Evolutionary conservation across 1,140 invertebrate species (phyloP), one percentile per base, ranked within the genome.

Genomic region (Elymnias hypermnestra): DNA sequence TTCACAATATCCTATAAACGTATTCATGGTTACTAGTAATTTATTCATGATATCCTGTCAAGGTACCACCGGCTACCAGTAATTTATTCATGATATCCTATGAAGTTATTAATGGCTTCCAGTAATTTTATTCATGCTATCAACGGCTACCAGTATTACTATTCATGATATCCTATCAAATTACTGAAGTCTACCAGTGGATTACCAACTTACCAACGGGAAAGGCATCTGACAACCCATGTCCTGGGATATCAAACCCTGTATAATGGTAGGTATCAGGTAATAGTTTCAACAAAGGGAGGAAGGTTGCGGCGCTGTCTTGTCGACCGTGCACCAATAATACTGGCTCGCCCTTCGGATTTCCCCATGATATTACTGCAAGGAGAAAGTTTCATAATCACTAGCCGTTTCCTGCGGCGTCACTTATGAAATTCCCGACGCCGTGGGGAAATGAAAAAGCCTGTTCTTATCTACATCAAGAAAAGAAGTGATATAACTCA

Each of bases 231-330:
- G 92, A 94, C 6, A 76, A 77, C 1, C 93, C 93, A 78, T 94
- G 92, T 1, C 91, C 90, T 3, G 92, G 92, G 47, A 93, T 77
- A 69, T 94, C 92, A 17, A 93, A 63, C n/a, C 79, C 86, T 0
- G 93, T 87, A 60, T 90, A 91, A 37, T 89, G 88, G 46, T 88
- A 88, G 1, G 64, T 43, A 8, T 74, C 46, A 1, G 90, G 88
- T 25, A 94, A 67, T 7, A 88, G 54, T 5, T 88, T 69, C 26
- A 92, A 76, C 2, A 94, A 69, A 13, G 86, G 84, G 43, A 91
- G 86, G 64, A 92, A 94, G 3, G 91, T 85, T 1, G 89, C 89
- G 12, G 89, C 87, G 74, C 94, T 94, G 65, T 92, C 91, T 47
- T 88, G 72, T 21, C 85, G 67, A 1, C 93, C 93, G 62, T 94